These are phyloP conservation scores for pig (Sus scrofa) DNA, from an alignment of 2,113 vertebrate species.

Conservation along the genomic window DNA sequence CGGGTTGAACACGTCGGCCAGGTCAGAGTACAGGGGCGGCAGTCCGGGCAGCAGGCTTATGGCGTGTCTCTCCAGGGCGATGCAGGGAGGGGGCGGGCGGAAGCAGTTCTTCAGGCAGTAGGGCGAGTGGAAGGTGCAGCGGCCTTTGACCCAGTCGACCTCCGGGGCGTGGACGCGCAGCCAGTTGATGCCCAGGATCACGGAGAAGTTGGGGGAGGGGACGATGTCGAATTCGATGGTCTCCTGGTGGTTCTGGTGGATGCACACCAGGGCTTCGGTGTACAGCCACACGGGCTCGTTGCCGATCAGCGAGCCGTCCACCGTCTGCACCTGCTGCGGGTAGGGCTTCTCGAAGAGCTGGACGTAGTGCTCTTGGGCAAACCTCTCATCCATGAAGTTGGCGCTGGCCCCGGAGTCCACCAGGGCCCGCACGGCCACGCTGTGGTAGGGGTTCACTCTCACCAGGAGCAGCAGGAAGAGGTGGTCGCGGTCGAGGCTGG, in stretches of 20 bases:
- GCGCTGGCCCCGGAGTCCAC: slow-evolving; percentile 3
- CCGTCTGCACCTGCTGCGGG: not conserved
- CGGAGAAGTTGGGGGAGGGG: slow-evolving; percentile 60
- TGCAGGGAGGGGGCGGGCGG: slow-evolving; percentile 62
- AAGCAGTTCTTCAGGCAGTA: slow-evolving; percentile 79
- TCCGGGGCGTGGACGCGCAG: slow-evolving; percentile 63
- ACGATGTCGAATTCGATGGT: slow-evolving; percentile 67
- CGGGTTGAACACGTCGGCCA: slow-evolving; percentile 84
- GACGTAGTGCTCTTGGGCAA: slow-evolving; percentile 75
- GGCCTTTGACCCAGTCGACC: slow-evolving; percentile 69
- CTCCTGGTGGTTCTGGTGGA: slow-evolving; percentile 80
- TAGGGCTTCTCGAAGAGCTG: slow-evolving; percentile 70
- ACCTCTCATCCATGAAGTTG: slow-evolving; percentile 79
- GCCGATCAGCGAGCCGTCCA: not conserved
- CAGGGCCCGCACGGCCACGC: slow-evolving; percentile 46
- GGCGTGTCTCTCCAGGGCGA: slow-evolving; percentile 50
- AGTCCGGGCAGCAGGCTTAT: slow-evolving; percentile 74
- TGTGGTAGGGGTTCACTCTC: slow-evolving; percentile 74
- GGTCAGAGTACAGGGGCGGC: slow-evolving; percentile 77
- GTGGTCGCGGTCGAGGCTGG: not conserved
- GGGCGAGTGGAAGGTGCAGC: slow-evolving; percentile 81
- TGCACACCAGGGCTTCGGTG: slow-evolving; percentile 72
- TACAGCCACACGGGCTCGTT: slow-evolving; percentile 60
- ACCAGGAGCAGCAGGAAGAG: slow-evolving; percentile 78
- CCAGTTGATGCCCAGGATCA: slow-evolving; percentile 72